A percentile compares a stretch with the other conserved stretches of the same genome.
phyloP scores from a whole-genome alignment of 2,888 invertebrate species.

The Nebria brevicollis region DNA sequence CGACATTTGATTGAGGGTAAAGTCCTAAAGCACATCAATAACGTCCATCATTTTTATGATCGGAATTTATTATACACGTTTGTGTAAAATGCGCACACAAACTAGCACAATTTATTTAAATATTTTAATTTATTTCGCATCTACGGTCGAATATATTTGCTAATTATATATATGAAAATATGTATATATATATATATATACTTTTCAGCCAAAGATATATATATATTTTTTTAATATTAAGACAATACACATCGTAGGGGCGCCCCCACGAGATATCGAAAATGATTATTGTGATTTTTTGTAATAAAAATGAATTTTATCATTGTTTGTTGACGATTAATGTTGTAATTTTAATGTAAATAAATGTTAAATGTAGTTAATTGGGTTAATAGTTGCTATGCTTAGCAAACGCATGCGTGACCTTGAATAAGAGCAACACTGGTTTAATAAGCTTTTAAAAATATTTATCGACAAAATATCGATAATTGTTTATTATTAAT shows the following conservation, averaged over 20 bases:
- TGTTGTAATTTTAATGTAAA: conserved; percentile 1
- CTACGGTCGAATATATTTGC: not conserved
- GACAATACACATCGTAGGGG: not conserved
- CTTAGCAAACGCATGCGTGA: too few species aligned
- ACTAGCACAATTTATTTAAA: conserved; percentile 9
- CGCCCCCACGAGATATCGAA: not conserved
- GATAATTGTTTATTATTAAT: too few species aligned
- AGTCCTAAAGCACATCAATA: conserved; percentile 84
- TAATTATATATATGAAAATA: not conserved
- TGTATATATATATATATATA: not conserved
- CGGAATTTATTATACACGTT: conserved; percentile 85
- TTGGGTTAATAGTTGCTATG: too few species aligned
- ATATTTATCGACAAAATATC: too few species aligned
- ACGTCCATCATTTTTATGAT: conserved; percentile 88
- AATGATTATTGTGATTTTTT: not conserved
- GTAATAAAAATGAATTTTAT: not conserved
- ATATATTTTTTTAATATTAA: not conserved
- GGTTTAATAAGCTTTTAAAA: too few species aligned
- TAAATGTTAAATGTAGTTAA: not conserved
- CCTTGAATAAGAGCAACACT: too few species aligned
- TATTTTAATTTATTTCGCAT: not conserved
- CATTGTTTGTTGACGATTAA: not conserved
- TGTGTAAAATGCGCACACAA: conserved; percentile 44
- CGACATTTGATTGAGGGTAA: conserved; percentile 85
- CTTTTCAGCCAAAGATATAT: not conserved